Conservation (phyloP, 2,113 vertebrate genomes). For the Apus apus region DNA sequence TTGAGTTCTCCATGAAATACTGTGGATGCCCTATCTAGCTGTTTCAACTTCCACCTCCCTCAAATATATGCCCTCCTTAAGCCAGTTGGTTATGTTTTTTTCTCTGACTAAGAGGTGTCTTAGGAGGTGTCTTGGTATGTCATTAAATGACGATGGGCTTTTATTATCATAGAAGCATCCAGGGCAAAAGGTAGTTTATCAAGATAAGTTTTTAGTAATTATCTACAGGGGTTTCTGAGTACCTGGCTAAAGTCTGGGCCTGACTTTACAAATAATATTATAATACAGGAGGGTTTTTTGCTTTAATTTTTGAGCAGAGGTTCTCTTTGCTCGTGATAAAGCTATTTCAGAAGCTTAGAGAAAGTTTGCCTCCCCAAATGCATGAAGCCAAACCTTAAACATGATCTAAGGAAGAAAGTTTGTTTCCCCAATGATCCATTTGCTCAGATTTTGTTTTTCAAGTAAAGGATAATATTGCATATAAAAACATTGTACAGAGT, state of each 20-base stretch:
- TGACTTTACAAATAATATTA: background rate
- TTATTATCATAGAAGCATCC: background rate
- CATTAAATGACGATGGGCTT: background rate
- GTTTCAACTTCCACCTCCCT: background rate
- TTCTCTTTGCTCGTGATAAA: background rate
- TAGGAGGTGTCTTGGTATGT: background rate
- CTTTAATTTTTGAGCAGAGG: background rate
- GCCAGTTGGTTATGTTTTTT: background rate
- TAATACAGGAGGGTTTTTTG: background rate
- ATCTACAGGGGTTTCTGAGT: background rate
- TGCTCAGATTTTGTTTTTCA: background rate
- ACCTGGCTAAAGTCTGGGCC: background rate
- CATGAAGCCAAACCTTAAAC: background rate
- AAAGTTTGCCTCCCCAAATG: background rate
- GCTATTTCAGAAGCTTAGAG: background rate
- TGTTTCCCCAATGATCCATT: background rate
- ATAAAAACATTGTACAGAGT: background rate
- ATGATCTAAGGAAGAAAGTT: background rate
- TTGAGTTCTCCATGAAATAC: background rate
- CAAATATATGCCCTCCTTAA: background rate
- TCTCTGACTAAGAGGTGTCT: background rate
- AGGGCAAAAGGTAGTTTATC: background rate
- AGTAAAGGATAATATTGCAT: background rate
- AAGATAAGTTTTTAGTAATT: background rate
- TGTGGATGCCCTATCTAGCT: background rate